Evolutionary conservation across 2,113 vertebrate species (phyloP), one percentile per base, ranked within the genome.

Genomic region (Sardina pilchardus): DNA sequence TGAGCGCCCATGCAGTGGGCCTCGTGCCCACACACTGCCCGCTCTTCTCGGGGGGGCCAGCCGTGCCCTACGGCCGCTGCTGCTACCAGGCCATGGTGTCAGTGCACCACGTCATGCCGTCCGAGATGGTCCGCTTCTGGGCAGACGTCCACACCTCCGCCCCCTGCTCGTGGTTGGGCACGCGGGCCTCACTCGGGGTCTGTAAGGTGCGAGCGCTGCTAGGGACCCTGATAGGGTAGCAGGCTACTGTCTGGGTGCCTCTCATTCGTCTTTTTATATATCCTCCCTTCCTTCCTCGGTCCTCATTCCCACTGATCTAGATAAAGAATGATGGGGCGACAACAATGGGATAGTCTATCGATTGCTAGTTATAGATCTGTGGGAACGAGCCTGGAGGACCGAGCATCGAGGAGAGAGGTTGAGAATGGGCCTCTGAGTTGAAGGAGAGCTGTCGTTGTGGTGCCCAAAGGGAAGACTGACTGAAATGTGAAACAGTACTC

Each of bases 81-180:
- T 98, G 97, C 89, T 97, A 97, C 42, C 94, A 95, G 63, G 93
- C 95, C 59, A 95, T 98, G 91, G 94, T 96, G 88, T 96, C 96
- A 0, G 92, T 96, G 8, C 97, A 98, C 88, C 91, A 90, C 12
- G 82, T 96, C 56, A 56, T 92, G 1, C 96, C 96, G 34, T 86
- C 84, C 59, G 91, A 94, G 82, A 96, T 97, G 96, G 84, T 91
- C 56, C 89, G 87, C 16, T 94, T 94, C 86, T 97, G 97, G 97
- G 87, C 91, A 0, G 94, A 94, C 3, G 53, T 93, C 59, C 93
- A 92, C 17, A 89, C 91, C 0, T 44, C 88, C 0, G 86, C 90
- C 1, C 89, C 92, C 3, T 97, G 97, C 88, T 94, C 95, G n/a
- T 94, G 94, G 95, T 81, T 96, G 83, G 88, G 88, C 16, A 17